A percentile compares a stretch with the other conserved stretches of the same genome.
Evolutionary conservation across 2,113 vertebrate genomes (phyloP).

Genomic region (Istiophorus platypterus): DNA sequence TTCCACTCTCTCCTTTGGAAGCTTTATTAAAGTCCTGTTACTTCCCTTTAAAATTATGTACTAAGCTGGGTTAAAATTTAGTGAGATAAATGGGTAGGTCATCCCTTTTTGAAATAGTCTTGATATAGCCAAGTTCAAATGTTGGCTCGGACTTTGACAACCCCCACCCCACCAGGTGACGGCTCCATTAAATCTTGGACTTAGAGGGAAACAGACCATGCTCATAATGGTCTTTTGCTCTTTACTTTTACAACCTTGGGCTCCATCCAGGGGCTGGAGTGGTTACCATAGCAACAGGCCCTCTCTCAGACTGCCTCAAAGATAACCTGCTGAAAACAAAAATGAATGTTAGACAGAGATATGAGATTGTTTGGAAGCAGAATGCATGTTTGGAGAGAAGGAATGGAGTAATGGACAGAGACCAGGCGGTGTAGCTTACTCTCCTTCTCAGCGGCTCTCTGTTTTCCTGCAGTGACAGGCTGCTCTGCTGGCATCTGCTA

Average conservation of each 20-base stretch:
- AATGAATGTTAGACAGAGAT: constrained; percentile 63
- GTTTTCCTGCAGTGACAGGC: constrained; percentile 20
- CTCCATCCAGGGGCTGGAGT: constrained; percentile 62
- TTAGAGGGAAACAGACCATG: constrained; percentile 52
- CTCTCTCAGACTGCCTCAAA: constrained; percentile 50
- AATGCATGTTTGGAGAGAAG: constrained; percentile 55
- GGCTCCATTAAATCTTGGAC: constrained; percentile 65
- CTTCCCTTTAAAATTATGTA: constrained; percentile 14
- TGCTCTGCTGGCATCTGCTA: constrained; percentile 31
- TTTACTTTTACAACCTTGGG: constrained; percentile 77
- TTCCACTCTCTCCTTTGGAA: constrained; percentile 24
- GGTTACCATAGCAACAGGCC: constrained; percentile 60
- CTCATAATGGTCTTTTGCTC: constrained; percentile 40
- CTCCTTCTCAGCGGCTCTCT: constrained; percentile 45
- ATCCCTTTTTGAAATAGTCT: constrained; percentile 38
- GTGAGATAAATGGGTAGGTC: constrained; percentile 25
- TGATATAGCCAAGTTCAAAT: constrained; percentile 59
- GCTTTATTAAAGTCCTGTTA: constrained; percentile 35
- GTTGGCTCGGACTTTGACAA: constrained; percentile 48
- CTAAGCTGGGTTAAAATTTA: constrained; percentile 33
- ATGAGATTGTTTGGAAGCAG: constrained; percentile 65
- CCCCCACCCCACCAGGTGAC: constrained; percentile 19
- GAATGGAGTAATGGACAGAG: constrained; percentile 65
- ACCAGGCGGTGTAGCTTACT: constrained; percentile 40
- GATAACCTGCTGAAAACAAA: constrained; percentile 71